Evolutionary conservation across 1,140 invertebrate species (phyloP).

Genomic region (Capitella teleta): DNA sequence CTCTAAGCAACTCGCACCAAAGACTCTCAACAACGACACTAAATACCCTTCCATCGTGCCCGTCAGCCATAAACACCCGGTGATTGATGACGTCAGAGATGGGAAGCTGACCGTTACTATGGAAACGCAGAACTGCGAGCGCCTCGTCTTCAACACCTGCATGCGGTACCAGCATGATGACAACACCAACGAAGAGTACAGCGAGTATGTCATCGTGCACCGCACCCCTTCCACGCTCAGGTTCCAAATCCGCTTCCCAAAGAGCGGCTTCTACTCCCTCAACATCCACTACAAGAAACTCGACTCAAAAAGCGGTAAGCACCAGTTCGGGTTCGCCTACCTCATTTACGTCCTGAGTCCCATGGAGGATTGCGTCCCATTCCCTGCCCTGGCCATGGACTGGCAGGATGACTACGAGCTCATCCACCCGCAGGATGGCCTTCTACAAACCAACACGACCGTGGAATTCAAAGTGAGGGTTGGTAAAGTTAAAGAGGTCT

Average conservation of each 20-base stretch:
- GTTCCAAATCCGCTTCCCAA: conserved; percentile 1
- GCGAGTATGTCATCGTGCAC: too few relatives aligned
- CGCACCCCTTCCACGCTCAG: too few relatives aligned
- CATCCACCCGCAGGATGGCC: conserved; percentile 1
- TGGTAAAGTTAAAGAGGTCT: too few relatives aligned
- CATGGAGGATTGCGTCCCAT: background rate
- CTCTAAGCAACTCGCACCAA: too few relatives aligned
- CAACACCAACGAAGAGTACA: too few relatives aligned
- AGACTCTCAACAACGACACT: too few relatives aligned
- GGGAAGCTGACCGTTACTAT: background rate
- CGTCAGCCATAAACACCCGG: background rate
- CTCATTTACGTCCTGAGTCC: conserved; percentile 8
- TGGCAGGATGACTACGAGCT: conserved; percentile 1
- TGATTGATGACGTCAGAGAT: background rate
- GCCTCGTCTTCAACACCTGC: too few relatives aligned
- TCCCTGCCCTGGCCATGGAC: too few relatives aligned
- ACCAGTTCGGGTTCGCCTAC: conserved; percentile 3
- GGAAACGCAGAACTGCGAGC: background rate
- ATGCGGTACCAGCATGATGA: too few relatives aligned
- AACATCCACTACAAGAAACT: background rate
- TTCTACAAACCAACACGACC: background rate
- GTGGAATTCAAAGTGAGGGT: conserved; percentile 2
- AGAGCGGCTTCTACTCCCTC: conserved; percentile 6
- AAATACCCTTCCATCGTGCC: too few relatives aligned
- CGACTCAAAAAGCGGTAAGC: too few relatives aligned